Percentiles rank a stretch among this genome's conserved stretches.
These are phyloP conservation scores for Alcis repandata DNA, from an alignment of 2,888 invertebrate species.

Conservation along the genomic window DNA sequence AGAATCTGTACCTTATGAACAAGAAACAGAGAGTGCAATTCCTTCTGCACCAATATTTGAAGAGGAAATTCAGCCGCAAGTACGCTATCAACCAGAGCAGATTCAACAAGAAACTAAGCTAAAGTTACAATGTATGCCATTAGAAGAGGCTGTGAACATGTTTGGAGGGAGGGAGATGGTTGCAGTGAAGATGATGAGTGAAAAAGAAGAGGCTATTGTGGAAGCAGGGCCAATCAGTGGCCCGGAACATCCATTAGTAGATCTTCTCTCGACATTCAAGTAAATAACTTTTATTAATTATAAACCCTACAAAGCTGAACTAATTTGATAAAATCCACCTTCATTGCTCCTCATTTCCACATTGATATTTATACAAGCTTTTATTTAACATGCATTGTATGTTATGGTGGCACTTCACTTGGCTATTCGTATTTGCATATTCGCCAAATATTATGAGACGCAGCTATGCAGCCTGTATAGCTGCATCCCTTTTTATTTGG, in stretches of 20 bases:
- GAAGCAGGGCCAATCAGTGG: constrained; percentile 70
- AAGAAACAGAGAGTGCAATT: constrained; percentile 40
- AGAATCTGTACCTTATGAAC: constrained; percentile 9
- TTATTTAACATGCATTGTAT: no score
- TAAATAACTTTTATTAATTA: constrained; percentile 46
- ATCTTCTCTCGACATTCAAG: constrained; percentile 79
- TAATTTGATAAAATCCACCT: no score
- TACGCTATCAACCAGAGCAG: constrained; percentile 38
- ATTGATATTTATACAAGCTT: not conserved
- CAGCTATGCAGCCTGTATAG: no score
- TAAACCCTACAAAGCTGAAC: no score
- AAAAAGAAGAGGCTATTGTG: constrained; percentile 71
- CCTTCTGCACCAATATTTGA: constrained; percentile 76
- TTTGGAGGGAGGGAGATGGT: constrained; percentile 73
- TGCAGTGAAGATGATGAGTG: constrained; percentile 71
- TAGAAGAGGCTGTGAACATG: constrained; percentile 70
- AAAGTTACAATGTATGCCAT: constrained; percentile 65
- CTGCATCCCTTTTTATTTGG: no score
- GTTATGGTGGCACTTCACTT: no score
- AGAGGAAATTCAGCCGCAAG: constrained; percentile 45
- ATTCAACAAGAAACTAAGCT: constrained; percentile 43
- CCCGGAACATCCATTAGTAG: constrained; percentile 77
- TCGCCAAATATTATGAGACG: no score
- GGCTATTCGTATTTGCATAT: no score
- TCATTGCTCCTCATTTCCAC: not conserved